These are phyloP conservation scores for Silvanus unidentatus DNA, from an alignment of 2,888 invertebrate species.

Conservation along the genomic window DNA sequence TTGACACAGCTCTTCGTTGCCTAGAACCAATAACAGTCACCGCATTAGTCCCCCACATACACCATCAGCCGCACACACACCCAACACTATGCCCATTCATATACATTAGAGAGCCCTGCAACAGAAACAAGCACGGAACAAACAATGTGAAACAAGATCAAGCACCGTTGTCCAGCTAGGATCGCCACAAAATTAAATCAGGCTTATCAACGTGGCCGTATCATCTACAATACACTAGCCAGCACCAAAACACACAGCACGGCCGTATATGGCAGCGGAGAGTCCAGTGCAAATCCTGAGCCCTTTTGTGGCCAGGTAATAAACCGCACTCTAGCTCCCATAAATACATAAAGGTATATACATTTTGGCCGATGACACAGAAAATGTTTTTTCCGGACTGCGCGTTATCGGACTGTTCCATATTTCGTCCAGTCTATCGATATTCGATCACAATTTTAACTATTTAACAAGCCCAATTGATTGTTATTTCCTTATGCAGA, in stretches of 20 bases:
- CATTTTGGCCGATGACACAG: too few species aligned
- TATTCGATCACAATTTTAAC: too few species aligned
- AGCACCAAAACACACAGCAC: slow-evolving; percentile 20
- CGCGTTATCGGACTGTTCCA: slow-evolving; percentile 3
- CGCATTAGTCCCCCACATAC: slow-evolving; percentile 8
- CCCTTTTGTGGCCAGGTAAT: slow-evolving; percentile 8
- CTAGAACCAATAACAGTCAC: slow-evolving; percentile 32
- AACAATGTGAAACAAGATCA: slow-evolving; percentile 40
- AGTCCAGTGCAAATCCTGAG: slow-evolving; percentile 1
- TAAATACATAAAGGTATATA: not conserved
- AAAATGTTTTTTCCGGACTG: too few species aligned
- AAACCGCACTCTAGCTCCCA: slow-evolving; percentile 5
- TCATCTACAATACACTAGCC: slow-evolving; percentile 19
- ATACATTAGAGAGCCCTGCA: slow-evolving; percentile 17
- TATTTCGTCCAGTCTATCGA: too few species aligned
- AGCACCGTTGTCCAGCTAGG: slow-evolving; percentile 35
- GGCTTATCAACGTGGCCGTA: slow-evolving; percentile 37
- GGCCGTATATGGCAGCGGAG: too few species aligned
- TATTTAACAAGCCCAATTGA: too few species aligned
- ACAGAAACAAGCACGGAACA: slow-evolving; percentile 17
- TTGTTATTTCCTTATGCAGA: too few species aligned
- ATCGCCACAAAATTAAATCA: slow-evolving; percentile 43
- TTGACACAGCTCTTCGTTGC: slow-evolving; percentile 21
- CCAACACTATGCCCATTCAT: slow-evolving; percentile 13
- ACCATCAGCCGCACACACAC: too few species aligned